phyloP scores from a whole-genome alignment of 2,797 vertebrate genomes.

The Sphenodon punctatus region DNA sequence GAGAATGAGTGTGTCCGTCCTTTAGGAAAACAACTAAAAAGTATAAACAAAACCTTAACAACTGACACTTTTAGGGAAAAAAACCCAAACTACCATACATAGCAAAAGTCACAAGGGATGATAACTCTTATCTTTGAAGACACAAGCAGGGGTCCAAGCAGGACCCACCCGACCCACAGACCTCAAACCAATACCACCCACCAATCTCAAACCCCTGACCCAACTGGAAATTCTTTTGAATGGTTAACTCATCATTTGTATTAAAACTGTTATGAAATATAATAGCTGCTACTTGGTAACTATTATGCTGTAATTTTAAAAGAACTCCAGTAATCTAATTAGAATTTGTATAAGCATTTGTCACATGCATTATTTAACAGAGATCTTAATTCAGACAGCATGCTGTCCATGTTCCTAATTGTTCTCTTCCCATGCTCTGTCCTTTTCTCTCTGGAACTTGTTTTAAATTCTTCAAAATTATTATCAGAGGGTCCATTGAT shows the following conservation, averaged over 20 bases:
- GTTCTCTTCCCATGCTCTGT: conserved; percentile 16
- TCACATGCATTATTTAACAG: conserved; percentile 68
- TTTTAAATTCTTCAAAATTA: conserved; percentile 55
- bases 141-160: too few relatives aligned
- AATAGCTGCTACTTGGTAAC: conserved; percentile 20
- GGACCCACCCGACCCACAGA: too few relatives aligned
- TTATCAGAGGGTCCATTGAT: conserved; percentile 37
- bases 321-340: conserved; percentile 62
- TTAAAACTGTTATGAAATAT: background rate
- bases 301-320: conserved; percentile 55
- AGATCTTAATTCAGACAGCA: conserved; percentile 52
- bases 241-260: background rate
- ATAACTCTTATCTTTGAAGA: too few relatives aligned
- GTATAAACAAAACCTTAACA: too few relatives aligned
- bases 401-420: conserved; percentile 48
- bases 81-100: too few relatives aligned
- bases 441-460: conserved; percentile 16
- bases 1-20: too few relatives aligned
- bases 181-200: too few relatives aligned
- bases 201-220: too few relatives aligned
- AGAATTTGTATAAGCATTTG: conserved; percentile 61
- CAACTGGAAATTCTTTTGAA: background rate
- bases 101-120: too few relatives aligned
- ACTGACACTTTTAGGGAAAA: too few relatives aligned
- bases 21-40: too few relatives aligned